Evolutionary conservation across 2,888 invertebrate genomes (phyloP), one percentile per base, ranked within the genome.

Genomic region (Nomada goodeniana): DNA sequence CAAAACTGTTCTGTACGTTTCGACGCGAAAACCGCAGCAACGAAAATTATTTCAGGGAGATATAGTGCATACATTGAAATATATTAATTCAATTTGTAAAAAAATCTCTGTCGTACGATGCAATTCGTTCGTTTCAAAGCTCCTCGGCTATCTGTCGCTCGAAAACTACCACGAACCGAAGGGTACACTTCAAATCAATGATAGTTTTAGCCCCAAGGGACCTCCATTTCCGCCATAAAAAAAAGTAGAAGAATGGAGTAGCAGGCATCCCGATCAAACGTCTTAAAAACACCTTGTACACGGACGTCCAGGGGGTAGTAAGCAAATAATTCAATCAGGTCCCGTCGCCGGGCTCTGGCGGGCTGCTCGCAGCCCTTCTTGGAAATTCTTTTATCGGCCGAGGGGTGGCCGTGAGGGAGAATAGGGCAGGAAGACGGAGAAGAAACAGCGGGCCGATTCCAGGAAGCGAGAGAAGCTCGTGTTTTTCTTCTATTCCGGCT

Each of bases 311-410:
- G 83, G 83, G 75, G 86, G 81, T 79, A 87, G 87, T 86, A 87
- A 88, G 88, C 90, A 90, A 91, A 91, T 91, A 91, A 91, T 91
- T 88, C 89, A 91, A 91, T 91, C 89, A 90, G 83, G 72, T 71
- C 60, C 67, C 74, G 72, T 82, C 75, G 74, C 83, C 76, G 73
- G 59, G 61, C 36, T 26, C 23, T 63, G 36, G 11, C 29, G 59
- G 59, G 47, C 55, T 55, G 26, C 55, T 55, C 57, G 47, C 29
- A 63, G 64, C 57, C 53, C 57, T 72, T 61, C 75, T 29, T 67
- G 78, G 67, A 75, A 80, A 86, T 88, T 82, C 76, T 77, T 83
- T 82, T 76, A 60, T 55, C 72, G 72, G 55, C 61, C 57, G 55
- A 70, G 52, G 59, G 50, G 57, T 7, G 7, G 55, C 18, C n/a